Base-by-base conservation (phyloP, 2,888 invertebrate genomes). In the Dorcus parallelipipedus region DNA sequence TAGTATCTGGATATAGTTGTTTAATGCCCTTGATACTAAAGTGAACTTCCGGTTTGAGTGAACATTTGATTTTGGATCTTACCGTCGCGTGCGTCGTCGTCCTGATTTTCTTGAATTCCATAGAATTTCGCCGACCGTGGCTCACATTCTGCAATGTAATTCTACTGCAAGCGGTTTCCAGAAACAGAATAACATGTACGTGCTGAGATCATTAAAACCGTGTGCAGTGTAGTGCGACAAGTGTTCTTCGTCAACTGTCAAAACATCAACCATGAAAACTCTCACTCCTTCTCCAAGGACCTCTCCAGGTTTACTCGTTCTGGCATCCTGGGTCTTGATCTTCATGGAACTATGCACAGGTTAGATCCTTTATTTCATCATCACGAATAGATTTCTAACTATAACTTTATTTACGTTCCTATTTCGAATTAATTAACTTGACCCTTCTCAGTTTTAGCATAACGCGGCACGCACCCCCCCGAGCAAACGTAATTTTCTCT, bases 261-360 rank as follows among this genome's bases (percentile, higher is more conserved):
- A 64, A 62, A 66, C 56, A 67, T 61, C 65, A 67, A 61, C 63
- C 64, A 73, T 73, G 71, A 72, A 70, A 60, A 67, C 68, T 58
- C 60, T 69, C 52, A 67, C 69, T 52, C 58, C 70, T 52, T 65
- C 67, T 52, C 64, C 69, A 58, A 72, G 66, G 62, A 68, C 65
- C 64, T 70, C 71, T 64, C 71, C 72, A 64, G 70, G 71, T 48
- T 60, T 71, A 56, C 64, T 73, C 60, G 65, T 70, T 38, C 61
- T 71, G 61, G 69, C 73, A 56, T 70, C 71, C 55, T 74, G 73
- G 73, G 67, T 73, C 58, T 65, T 73, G 59, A 69, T 73, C 63
- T 64, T 73, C 56, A 64, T 74, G 66, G 71, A 74, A 60, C 68
- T 73, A 62, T 73, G 72, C 66, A 71, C 73, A 72, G 74, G 74